Evolutionary conservation across 2,113 vertebrate genomes (phyloP).

Genomic region (Oreochromis niloticus): DNA sequence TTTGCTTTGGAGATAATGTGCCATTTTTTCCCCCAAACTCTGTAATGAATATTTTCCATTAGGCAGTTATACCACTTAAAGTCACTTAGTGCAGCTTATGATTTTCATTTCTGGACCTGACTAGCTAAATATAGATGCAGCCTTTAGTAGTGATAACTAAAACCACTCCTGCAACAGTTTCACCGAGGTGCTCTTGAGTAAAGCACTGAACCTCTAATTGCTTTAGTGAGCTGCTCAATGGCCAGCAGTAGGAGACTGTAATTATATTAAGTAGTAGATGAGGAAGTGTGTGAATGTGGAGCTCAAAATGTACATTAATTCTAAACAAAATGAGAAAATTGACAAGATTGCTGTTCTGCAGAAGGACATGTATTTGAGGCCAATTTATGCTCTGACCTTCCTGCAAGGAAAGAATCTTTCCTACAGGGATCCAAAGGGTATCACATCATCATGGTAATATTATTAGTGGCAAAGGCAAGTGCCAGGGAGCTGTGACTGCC

Average conservation of each 20-base stretch:
- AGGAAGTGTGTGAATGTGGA: neutral
- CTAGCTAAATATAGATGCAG: neutral
- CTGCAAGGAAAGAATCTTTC: neutral
- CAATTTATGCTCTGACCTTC: slow-evolving; percentile 12
- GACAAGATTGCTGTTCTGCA: neutral
- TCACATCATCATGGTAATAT: slow-evolving; percentile 28
- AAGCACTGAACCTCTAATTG: neutral
- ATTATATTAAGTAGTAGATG: neutral
- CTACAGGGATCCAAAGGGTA: slow-evolving; percentile 21
- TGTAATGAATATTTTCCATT: neutral
- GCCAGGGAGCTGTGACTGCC: neutral
- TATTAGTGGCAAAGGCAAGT: slow-evolving; percentile 5
- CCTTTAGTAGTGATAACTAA: neutral
- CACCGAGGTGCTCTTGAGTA: neutral
- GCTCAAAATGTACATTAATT: neutral
- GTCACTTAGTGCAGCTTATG: neutral
- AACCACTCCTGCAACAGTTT: neutral
- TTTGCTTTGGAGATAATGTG: neutral
- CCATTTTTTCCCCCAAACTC: neutral
- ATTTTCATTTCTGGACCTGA: neutral
- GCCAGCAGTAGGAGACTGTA: neutral
- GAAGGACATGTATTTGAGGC: neutral
- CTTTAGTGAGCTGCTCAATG: neutral
- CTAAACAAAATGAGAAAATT: neutral
- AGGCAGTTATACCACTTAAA: neutral